A percentile compares a stretch with the other conserved stretches of the same genome.
Evolutionary conservation across 2,888 invertebrate species (phyloP).

Genomic region (Cantharis rustica): DNA sequence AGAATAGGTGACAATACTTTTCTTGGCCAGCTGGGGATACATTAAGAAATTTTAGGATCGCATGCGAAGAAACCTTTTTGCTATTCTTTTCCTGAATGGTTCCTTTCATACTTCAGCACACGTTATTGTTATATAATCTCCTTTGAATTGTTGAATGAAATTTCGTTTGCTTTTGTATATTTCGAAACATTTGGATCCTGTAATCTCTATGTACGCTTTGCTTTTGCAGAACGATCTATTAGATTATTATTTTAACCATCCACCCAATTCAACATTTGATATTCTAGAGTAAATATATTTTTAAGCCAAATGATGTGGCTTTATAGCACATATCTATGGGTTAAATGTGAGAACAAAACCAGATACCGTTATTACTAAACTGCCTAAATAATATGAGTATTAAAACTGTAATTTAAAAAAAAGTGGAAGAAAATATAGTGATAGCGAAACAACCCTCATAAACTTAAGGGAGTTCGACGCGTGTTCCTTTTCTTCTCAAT

Average conservation of each 20-base stretch:
- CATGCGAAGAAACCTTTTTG: constrained; percentile 20
- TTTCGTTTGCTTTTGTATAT: constrained; percentile 17
- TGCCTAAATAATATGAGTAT: neutral
- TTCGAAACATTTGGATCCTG: constrained; percentile 15
- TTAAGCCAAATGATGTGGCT: neutral
- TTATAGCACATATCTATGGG: too few species aligned
- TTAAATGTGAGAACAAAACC: neutral
- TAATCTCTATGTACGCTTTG: constrained; percentile 6
- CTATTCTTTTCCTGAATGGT: constrained; percentile 13
- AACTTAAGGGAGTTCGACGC: constrained; percentile 15
- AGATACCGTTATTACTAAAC: neutral
- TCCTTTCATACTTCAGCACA: constrained; percentile 24
- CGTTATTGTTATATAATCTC: constrained; percentile 25
- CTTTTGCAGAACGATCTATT: neutral
- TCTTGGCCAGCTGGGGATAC: constrained; percentile 18
- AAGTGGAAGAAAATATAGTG: constrained; percentile 6
- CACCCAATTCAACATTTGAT: neutral
- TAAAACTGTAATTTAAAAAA: constrained; percentile 9
- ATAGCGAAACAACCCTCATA: constrained; percentile 10
- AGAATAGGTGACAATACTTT: constrained; percentile 19
- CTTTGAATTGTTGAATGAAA: constrained; percentile 15
- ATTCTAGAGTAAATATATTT: neutral
- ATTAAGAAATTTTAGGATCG: constrained; percentile 20
- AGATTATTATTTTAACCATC: neutral
- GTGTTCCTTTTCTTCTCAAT: constrained; percentile 30